phyloP scores from a whole-genome alignment of 2,888 invertebrate genomes.

The Oxyteleia sp. region DNA sequence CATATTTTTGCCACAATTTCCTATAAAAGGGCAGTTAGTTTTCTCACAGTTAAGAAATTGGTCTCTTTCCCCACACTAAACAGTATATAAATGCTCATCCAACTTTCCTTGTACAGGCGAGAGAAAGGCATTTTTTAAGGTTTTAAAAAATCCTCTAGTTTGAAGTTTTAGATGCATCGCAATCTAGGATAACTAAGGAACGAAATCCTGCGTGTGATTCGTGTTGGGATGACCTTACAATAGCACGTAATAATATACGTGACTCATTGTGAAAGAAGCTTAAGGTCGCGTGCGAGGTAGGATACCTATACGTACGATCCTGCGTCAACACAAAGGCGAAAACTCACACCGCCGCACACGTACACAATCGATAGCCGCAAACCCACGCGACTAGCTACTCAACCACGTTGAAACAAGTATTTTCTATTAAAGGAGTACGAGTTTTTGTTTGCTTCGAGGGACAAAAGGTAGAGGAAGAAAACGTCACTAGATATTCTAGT shows the following conservation, averaged over 20 bases:
- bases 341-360: constrained; percentile 26
- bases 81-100: too few species aligned
- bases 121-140: too few species aligned
- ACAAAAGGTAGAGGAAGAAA: constrained; percentile 23
- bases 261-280: constrained; percentile 72
- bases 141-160: too few species aligned
- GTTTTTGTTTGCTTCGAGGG: constrained; percentile 33
- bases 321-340: constrained; percentile 14
- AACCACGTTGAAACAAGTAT: constrained; percentile 31
- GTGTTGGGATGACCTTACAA: constrained; percentile 45
- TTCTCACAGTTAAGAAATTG: too few species aligned
- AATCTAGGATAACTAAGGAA: constrained; percentile 10
- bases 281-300: constrained; percentile 72
- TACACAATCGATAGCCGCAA: constrained; percentile 44
- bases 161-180: too few species aligned
- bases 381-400: constrained; percentile 50
- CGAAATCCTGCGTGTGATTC: constrained; percentile 19
- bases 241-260: constrained; percentile 53
- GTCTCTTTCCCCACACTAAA: too few species aligned
- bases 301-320: constrained; percentile 48
- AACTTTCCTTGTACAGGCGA: too few species aligned
- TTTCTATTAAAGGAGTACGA: constrained; percentile 44
- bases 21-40: too few species aligned
- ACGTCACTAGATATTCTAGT: constrained; percentile 21
- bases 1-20: too few species aligned